A percentile compares a stretch with the other conserved stretches of the same genome.
phyloP scores from a whole-genome alignment of 2,888 invertebrate genomes.

The Cynaeus angustus region DNA sequence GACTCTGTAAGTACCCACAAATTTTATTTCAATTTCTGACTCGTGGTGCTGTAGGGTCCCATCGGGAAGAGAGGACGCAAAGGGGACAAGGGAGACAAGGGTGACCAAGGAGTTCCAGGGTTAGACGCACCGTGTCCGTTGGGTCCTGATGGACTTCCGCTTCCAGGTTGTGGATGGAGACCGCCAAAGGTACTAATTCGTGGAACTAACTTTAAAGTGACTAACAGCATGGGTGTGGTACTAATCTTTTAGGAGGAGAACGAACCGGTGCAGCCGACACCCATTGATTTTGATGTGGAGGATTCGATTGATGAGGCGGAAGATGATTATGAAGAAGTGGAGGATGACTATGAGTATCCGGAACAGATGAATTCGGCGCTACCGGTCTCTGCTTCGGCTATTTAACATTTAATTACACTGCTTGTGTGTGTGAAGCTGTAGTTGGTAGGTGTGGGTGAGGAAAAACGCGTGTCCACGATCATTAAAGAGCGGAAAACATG shows the following conservation, averaged over 20 bases:
- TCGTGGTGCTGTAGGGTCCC: conserved; percentile 79
- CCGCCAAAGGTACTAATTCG: conserved; percentile 82
- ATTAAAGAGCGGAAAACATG: too few species aligned
- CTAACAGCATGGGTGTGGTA: conserved; percentile 60
- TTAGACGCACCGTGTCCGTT: conserved; percentile 99
- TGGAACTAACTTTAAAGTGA: conserved; percentile 7
- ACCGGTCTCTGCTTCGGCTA: conserved; percentile 66
- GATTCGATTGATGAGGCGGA: conserved; percentile 74
- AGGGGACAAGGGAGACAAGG: conserved; percentile 94
- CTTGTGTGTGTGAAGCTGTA: conserved; percentile 48
- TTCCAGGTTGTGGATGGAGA: conserved; percentile 97
- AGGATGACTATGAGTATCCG: conserved; percentile 78
- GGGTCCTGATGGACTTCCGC: conserved; percentile 94
- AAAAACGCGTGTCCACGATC: too few species aligned
- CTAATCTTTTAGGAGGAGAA: conserved; percentile 63
- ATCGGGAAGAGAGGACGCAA: conserved; percentile 92
- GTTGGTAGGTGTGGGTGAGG: conserved; percentile 37
- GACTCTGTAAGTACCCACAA: conserved; percentile 79
- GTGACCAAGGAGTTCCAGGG: conserved; percentile 97
- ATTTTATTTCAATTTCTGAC: background rate
- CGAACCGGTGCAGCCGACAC: conserved; percentile 70
- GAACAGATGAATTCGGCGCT: conserved; percentile 71
- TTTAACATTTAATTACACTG: conserved; percentile 64
- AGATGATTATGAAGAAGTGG: conserved; percentile 75
- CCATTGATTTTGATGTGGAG: conserved; percentile 73